A percentile compares a stretch with the other conserved stretches of the same genome.
These are phyloP conservation scores for Periophthalmodon schlosseri DNA, from an alignment of 2,113 vertebrate species.

Conservation along the genomic window DNA sequence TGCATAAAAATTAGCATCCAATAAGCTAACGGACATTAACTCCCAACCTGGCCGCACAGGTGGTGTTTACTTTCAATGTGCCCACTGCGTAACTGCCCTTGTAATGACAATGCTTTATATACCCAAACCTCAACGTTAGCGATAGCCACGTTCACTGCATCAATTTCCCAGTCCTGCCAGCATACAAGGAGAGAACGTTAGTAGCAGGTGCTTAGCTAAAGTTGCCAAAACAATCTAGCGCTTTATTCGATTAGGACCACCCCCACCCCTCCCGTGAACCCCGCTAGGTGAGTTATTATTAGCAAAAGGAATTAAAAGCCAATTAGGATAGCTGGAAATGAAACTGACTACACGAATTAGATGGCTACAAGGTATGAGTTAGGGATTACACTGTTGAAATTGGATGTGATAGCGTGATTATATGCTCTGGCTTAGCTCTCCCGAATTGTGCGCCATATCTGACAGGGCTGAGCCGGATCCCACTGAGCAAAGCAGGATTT, in stretches of 20 bases:
- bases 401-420: conserved; percentile 50
- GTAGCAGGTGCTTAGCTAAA: conserved; percentile 59
- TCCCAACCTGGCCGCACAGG: conserved; percentile 49
- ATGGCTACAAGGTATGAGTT: conserved; percentile 23
- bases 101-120: conserved; percentile 41
- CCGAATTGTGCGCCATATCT: conserved; percentile 37
- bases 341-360: conserved; percentile 26
- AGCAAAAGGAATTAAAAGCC: conserved; percentile 58
- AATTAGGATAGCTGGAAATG: conserved; percentile 41
- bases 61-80: conserved; percentile 55
- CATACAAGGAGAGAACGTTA: conserved; percentile 31
- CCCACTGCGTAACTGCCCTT: conserved; percentile 48
- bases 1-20: not conserved
- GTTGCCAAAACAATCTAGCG: conserved; percentile 59
- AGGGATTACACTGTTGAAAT: conserved; percentile 30
- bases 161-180: conserved; percentile 65
- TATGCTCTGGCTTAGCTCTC: conserved; percentile 45
- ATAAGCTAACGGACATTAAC: conserved; percentile 8
- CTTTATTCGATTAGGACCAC: conserved; percentile 43
- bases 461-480: conserved; percentile 58
- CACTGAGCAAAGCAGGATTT: conserved; percentile 54
- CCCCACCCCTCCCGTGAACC: conserved; percentile 13
- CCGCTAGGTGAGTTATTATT: conserved; percentile 53
- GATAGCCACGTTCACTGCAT: conserved; percentile 50
- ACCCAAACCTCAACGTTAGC: conserved; percentile 34